These are phyloP conservation scores for Clupea harengus DNA, from an alignment of 2,113 vertebrate species.

Conservation along the genomic window DNA sequence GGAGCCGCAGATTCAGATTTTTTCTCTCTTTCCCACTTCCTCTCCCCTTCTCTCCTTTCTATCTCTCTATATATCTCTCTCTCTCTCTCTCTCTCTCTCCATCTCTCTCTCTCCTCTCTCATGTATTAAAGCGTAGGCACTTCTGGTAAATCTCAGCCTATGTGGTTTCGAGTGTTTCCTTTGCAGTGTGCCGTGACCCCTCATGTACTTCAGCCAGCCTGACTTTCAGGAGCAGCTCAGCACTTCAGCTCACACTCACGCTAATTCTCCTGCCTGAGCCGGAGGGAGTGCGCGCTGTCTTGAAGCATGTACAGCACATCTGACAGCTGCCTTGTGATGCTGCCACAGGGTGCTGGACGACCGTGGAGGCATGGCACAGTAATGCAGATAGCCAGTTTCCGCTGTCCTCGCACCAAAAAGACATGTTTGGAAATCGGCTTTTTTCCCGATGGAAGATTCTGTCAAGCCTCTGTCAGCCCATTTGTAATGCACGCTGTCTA, in stretches of 20 bases:
- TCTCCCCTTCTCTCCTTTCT: not conserved
- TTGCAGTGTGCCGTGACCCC: not conserved
- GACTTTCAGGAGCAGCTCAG: not conserved
- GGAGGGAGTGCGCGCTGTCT: not conserved
- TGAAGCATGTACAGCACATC: not conserved
- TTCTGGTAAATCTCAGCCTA: conserved; percentile 9
- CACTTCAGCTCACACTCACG: not conserved
- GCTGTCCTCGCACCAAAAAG: not conserved
- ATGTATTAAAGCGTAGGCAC: not conserved
- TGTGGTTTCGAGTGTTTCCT: not conserved
- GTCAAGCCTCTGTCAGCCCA: not conserved
- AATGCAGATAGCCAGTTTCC: not conserved
- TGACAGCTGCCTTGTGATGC: not conserved
- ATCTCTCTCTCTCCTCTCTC: not conserved
- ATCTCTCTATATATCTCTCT: not conserved
- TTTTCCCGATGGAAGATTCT: not conserved
- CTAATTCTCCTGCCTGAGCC: not conserved
- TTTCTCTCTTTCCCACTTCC: not conserved
- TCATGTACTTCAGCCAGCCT: not conserved
- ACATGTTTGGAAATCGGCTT: not conserved
- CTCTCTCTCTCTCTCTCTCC: not conserved
- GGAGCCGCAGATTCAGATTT: not conserved
- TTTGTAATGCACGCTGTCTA: not conserved
- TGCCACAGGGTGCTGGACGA: not conserved
- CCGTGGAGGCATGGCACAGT: not conserved